Evolutionary conservation across 2,797 vertebrate genomes (phyloP).

Genomic region (Megalops cyprinoides): DNA sequence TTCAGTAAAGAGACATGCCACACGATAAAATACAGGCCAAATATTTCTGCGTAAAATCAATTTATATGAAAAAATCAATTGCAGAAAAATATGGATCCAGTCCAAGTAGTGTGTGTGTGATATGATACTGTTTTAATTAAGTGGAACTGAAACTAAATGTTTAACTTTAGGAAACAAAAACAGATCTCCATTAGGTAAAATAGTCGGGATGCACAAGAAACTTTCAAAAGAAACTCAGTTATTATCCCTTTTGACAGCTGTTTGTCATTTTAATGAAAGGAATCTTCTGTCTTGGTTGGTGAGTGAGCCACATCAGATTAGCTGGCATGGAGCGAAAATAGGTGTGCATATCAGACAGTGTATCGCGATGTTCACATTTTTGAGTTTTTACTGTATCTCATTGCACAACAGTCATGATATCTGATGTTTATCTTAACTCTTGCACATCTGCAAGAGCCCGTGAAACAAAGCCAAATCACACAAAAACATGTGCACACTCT

Average conservation of each 20-base stretch:
- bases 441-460: background rate
- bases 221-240: too few relatives aligned
- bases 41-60: background rate
- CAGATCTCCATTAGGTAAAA: background rate
- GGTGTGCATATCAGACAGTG: background rate
- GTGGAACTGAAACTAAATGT: too few relatives aligned
- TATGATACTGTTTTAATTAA: too few relatives aligned
- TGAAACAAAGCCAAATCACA: background rate
- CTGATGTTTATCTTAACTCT: background rate
- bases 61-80: too few relatives aligned
- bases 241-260: background rate
- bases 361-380: background rate
- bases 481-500: too few relatives aligned
- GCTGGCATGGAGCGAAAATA: background rate
- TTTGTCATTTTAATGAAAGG: background rate
- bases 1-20: background rate
- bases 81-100: too few relatives aligned
- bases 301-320: background rate
- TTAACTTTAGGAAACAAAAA: background rate
- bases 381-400: background rate
- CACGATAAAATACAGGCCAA: background rate
- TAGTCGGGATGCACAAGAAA: too few relatives aligned
- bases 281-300: background rate
- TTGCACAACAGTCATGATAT: background rate
- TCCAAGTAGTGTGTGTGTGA: too few relatives aligned